Conservation (phyloP, 1,140 invertebrate species). For the Drosophila tsacasi region DNA sequence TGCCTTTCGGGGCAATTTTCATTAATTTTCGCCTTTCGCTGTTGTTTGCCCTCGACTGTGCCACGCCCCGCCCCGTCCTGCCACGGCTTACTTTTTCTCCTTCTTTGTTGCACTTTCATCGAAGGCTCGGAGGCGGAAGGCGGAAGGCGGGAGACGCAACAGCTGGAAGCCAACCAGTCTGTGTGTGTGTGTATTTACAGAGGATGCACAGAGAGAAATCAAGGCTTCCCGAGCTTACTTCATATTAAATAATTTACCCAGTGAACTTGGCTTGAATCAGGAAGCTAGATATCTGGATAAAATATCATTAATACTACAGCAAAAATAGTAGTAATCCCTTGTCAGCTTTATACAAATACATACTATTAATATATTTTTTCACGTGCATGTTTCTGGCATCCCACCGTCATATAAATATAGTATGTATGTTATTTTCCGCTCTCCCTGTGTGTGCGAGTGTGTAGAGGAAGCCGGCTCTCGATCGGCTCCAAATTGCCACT, state of each 20-base stretch:
- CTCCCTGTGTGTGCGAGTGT: not conserved
- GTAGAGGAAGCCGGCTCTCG: constrained; percentile 38
- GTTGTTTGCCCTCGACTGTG: constrained; percentile 14
- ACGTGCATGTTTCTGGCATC: not conserved
- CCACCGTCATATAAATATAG: constrained; percentile 15
- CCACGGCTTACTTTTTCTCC: constrained; percentile 2
- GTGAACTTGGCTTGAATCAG: too few relatives aligned
- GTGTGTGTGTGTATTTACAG: constrained; percentile 9
- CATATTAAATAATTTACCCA: too few relatives aligned
- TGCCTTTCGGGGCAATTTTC: constrained; percentile 66
- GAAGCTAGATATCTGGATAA: too few relatives aligned
- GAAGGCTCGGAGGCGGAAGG: not conserved
- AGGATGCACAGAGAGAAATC: not conserved
- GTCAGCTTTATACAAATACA: too few relatives aligned
- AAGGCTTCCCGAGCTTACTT: too few relatives aligned
- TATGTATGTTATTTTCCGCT: not conserved
- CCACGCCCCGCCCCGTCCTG: too few relatives aligned
- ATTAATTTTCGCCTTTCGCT: constrained; percentile 58
- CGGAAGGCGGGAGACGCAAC: constrained; percentile 21
- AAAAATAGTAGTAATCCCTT: not conserved
- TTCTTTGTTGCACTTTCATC: constrained; percentile 30
- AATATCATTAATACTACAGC: not conserved
- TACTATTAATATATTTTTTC: too few relatives aligned
- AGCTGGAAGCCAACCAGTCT: constrained; percentile 28
- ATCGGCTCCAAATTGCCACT: constrained; percentile 65